A percentile compares a stretch with the other conserved stretches of the same genome.
phyloP scores from a whole-genome alignment of 2,113 vertebrate species.

The Nematolebias whitei region DNA sequence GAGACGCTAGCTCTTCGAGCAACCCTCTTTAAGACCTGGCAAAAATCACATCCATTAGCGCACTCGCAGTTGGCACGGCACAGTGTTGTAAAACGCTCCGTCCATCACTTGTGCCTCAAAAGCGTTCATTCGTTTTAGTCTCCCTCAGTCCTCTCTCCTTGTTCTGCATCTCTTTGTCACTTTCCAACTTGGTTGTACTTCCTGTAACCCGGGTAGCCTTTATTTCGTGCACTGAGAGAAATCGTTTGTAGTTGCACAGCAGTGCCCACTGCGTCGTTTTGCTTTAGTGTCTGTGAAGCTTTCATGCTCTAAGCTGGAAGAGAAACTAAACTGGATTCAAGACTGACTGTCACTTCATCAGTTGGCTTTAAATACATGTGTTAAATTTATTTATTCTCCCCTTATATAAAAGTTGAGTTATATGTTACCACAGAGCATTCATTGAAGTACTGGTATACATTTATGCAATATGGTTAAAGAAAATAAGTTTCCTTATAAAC shows the following conservation, averaged over 20 bases:
- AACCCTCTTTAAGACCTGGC: slow-evolving; percentile 48
- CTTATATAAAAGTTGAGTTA: no score
- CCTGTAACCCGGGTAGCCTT: slow-evolving; percentile 79
- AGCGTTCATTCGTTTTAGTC: slow-evolving; percentile 49
- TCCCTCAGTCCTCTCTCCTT: slow-evolving; percentile 42
- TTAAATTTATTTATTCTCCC: background rate
- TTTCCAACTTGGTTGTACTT: slow-evolving; percentile 72
- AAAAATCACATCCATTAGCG: slow-evolving; percentile 48
- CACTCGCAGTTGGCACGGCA: slow-evolving; percentile 49
- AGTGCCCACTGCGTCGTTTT: slow-evolving; percentile 63
- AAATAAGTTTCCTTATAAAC: no score
- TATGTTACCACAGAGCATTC: no score
- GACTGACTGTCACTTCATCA: slow-evolving; percentile 13
- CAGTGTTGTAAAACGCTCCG: slow-evolving; percentile 45
- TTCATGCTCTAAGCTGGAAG: slow-evolving; percentile 65
- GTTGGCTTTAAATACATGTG: slow-evolving; percentile 25
- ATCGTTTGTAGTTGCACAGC: slow-evolving; percentile 74
- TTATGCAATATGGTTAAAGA: no score
- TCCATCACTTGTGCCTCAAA: slow-evolving; percentile 43
- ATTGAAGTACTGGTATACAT: no score
- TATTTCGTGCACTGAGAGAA: slow-evolving; percentile 68
- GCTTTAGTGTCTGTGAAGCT: slow-evolving; percentile 58
- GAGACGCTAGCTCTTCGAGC: slow-evolving; percentile 39
- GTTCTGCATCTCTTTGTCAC: slow-evolving; percentile 57
- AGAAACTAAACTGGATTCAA: slow-evolving; percentile 52